Conservation (phyloP, 2,888 invertebrate species). For the Rugalucina vietnamica region DNA sequence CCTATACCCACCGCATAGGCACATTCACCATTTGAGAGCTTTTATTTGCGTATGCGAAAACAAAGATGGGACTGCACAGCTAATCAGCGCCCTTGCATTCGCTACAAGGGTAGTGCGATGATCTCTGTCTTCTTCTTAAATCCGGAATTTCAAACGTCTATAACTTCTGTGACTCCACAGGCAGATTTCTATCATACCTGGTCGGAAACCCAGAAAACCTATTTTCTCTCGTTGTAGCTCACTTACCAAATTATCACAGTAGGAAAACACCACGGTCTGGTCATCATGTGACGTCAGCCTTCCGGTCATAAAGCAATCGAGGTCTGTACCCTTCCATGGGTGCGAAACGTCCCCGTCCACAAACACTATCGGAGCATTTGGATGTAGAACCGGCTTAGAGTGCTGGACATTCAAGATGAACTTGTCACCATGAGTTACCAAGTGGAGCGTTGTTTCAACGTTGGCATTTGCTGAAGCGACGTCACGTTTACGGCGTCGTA, state of each 20-base stretch:
- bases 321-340: background rate
- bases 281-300: background rate
- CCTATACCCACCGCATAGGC: too few species aligned
- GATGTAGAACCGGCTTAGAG: background rate
- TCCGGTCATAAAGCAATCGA: slow-evolving; percentile 23
- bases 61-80: too few species aligned
- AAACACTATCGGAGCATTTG: background rate
- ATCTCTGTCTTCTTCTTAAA: too few species aligned
- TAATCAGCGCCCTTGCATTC: too few species aligned
- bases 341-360: background rate
- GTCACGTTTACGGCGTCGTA: background rate
- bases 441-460: background rate
- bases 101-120: too few species aligned
- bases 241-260: slow-evolving; percentile 24
- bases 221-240: background rate
- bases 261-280: background rate
- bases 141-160: too few species aligned
- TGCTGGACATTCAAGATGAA: background rate
- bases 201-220: too few species aligned
- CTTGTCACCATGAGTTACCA: background rate
- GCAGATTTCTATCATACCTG: too few species aligned
- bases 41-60: too few species aligned
- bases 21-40: too few species aligned
- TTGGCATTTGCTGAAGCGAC: background rate
- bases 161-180: too few species aligned